Evolutionary conservation across 2,888 invertebrate species (phyloP).

Genomic region (Willowsia nigromaculata): DNA sequence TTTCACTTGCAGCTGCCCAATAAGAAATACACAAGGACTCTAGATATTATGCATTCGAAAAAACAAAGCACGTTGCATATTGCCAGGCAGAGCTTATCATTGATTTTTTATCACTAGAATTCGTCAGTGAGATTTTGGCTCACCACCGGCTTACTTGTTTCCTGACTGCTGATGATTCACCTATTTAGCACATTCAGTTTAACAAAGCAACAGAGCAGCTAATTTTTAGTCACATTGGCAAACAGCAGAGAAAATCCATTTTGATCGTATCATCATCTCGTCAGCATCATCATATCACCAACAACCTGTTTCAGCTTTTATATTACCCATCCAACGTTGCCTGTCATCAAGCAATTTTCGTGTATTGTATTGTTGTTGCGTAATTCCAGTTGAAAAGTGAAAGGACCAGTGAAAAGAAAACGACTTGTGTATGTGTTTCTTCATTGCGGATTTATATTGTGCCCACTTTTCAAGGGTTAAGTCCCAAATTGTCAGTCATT

Average conservation of each 20-base stretch:
- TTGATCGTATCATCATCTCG: not conserved
- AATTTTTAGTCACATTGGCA: constrained; percentile 34
- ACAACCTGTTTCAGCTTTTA: not conserved
- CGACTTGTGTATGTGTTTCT: too few relatives aligned
- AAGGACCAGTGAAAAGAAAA: too few relatives aligned
- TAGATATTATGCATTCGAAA: too few relatives aligned
- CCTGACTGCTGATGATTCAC: constrained; percentile 14
- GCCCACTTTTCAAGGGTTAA: too few relatives aligned
- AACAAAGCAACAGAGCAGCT: not conserved
- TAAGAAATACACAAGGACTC: not conserved
- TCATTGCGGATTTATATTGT: not conserved
- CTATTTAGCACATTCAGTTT: not conserved
- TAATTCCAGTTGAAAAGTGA: too few relatives aligned
- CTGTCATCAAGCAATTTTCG: not conserved
- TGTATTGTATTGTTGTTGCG: not conserved
- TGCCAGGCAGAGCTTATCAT: not conserved
- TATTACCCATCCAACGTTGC: not conserved
- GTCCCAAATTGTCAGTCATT: too few relatives aligned
- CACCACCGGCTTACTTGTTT: not conserved
- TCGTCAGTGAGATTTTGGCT: not conserved
- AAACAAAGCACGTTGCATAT: too few relatives aligned
- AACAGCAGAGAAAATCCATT: not conserved
- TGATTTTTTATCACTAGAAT: not conserved
- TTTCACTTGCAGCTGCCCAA: not conserved
- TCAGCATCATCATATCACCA: not conserved